A percentile compares a stretch with the other conserved stretches of the same genome.
phyloP scores from a whole-genome alignment of 2,113 vertebrate species.

The Ochotona princeps region DNA sequence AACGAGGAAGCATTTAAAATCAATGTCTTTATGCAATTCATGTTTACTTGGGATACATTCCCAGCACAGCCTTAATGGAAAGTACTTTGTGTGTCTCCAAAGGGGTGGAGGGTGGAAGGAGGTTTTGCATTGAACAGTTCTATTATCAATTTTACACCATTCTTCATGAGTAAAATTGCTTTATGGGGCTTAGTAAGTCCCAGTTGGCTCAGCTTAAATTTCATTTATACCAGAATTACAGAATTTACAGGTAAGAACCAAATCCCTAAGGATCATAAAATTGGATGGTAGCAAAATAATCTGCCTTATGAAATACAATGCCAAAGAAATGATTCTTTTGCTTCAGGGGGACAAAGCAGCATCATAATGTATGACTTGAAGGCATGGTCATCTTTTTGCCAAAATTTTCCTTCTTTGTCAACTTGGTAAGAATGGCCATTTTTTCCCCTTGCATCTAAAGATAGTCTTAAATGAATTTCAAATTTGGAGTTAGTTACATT shows the following conservation, averaged over 20 bases:
- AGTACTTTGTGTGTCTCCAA: background rate
- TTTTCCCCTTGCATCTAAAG: background rate
- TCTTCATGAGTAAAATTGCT: slow-evolving; percentile 45
- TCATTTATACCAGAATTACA: slow-evolving; percentile 50
- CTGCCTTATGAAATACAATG: background rate
- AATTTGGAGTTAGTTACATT: too few species aligned
- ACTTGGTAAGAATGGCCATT: background rate
- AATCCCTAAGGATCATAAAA: slow-evolving; percentile 17
- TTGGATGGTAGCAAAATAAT: background rate
- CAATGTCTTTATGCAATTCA: background rate
- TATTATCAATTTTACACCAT: slow-evolving; percentile 43
- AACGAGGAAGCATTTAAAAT: slow-evolving; percentile 57
- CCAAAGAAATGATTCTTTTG: background rate
- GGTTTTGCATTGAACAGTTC: background rate
- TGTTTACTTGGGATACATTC: background rate
- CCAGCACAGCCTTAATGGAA: background rate
- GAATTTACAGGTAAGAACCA: background rate
- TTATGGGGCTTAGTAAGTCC: slow-evolving; percentile 17
- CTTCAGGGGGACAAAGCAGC: background rate
- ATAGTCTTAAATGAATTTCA: too few species aligned
- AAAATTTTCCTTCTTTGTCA: background rate
- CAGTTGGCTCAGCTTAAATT: slow-evolving; percentile 40
- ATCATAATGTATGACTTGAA: background rate
- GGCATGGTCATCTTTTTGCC: background rate
- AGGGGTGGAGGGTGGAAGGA: background rate